Evolutionary conservation across 2,797 vertebrate genomes (phyloP), one percentile per base, ranked within the genome.

Genomic region (Potorous gilbertii): DNA sequence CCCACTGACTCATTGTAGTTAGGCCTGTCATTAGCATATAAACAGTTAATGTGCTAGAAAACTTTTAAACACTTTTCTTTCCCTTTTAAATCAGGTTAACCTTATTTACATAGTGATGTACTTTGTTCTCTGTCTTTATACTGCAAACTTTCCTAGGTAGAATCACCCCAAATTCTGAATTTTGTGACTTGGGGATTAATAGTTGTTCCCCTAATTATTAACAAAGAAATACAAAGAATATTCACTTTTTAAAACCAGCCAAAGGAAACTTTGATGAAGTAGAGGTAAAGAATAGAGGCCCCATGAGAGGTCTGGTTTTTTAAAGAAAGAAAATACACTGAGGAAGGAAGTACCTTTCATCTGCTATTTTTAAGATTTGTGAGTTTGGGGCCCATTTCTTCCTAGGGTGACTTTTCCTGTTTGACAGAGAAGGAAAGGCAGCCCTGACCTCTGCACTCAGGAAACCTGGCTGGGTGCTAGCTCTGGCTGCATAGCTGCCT

Each of bases 401-500:
- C 81, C 62, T 50, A 28, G 18, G 5, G 56, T 81, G 50, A 50
- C 54, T 90, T 87, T 81, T 16, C 16, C 91, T 50, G 0, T 52
- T 3, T 54, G 74, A 28, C 74, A 27, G 40, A 81, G 74, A 56
- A 34, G 56, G 52, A 94, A 56, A 93, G 46, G 90, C 62, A 74
- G 91, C 57, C 54, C 93, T 91, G 74, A 95, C 57, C 56, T 91
- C 93, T 92, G 56, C 31, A 54, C 59, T 94, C 91, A 66, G 54
- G 56, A 97, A 97, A 90, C 28, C 10, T 81, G 95, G 56, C 40
- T 27, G 21, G 66, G 92, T 93, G 92, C 92, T 56, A 90, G 24
- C 4, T 90, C 59, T 46, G 92, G 54, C 52, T 56, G 1, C 31
- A 24, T 6, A 94, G 52, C 91, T 91, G 52, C 90, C 66, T 93